Evolutionary conservation across 1,140 invertebrate genomes (phyloP), one percentile per base, ranked within the genome.

Genomic region (Drosophila ercepeae): DNA sequence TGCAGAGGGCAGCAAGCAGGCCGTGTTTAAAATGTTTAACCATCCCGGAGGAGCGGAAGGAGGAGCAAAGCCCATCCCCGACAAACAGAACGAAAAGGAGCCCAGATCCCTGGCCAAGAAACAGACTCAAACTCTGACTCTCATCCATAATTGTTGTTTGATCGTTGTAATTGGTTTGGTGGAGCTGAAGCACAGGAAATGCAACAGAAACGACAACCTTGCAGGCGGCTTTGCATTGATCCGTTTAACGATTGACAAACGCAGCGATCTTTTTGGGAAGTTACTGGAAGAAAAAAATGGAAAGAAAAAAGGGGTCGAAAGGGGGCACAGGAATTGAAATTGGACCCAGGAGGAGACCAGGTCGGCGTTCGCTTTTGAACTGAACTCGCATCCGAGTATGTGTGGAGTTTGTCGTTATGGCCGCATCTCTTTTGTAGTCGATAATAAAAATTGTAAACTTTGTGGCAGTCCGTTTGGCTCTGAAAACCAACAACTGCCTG

Each of bases 141-240:
- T 11, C 63, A 67, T 67, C 41, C 83, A 83, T 89, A 89, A 89
- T 89, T 89, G 83, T 89, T 89, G 83, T 89, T 89, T 89, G 83
- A 89, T 89, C 83, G 57, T 89, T 89, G 83, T 89, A 89, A 89
- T 89, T 89, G 83, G 83, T 89, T 89, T 89, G 77, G 41, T 76
- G 76, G 13, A 60, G 70, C 42, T 74, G 44, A 42, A 49, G 78
- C 73, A 67, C 83, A 88, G 82, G 83, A 88, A 88, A 82, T 71
- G 70, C 81, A 45, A 46, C 58, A 44, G 44, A 14, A 55, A 32
- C 46, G 50, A 61, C 70, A 74, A 64, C 72, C 36, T 75, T 53
- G 39, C 60, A 79, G 78, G 68, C 78, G 79, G 74, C 74, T 78
- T 74, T 57, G 78, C 78, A 82, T 77, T 84, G 78, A 83, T 83